Evolutionary conservation across 2,888 invertebrate genomes (phyloP).

Genomic region (Pollenia labialis): DNA sequence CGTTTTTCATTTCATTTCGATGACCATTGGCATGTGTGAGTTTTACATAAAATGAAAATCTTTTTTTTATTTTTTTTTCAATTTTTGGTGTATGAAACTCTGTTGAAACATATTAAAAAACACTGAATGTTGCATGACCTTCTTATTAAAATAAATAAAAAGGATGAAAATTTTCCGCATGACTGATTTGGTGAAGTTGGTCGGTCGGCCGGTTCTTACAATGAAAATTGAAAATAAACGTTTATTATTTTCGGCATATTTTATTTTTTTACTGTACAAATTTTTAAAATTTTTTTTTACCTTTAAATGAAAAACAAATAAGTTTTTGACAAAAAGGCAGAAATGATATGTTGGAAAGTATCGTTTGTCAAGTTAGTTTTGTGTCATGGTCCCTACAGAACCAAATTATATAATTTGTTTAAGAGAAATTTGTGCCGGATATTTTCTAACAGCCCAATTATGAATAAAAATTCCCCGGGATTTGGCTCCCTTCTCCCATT

Average conservation of each 20-base stretch:
- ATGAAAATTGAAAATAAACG: constrained; percentile 3
- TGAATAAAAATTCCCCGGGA: too few species aligned
- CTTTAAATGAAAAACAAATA: too few species aligned
- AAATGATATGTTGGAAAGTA: too few species aligned
- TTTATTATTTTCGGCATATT: background rate
- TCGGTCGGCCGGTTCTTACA: background rate
- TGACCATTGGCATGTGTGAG: constrained; percentile 51
- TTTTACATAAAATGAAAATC: constrained; percentile 32
- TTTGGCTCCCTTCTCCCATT: too few species aligned
- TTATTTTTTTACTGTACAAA: too few species aligned
- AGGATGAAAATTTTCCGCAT: constrained; percentile 3
- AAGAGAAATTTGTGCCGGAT: too few species aligned
- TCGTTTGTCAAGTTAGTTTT: too few species aligned
- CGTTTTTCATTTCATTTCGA: constrained; percentile 56
- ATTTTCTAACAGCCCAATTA: too few species aligned
- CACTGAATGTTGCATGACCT: constrained; percentile 23
- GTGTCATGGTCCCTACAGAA: too few species aligned
- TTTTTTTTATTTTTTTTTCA: background rate
- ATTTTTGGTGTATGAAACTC: constrained; percentile 4
- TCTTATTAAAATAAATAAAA: constrained; percentile 11
- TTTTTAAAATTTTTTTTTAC: too few species aligned
- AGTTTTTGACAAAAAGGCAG: too few species aligned
- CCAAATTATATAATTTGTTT: too few species aligned
- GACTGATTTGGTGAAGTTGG: constrained; percentile 1
- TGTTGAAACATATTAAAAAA: constrained; percentile 3